Evolutionary conservation across 2,888 invertebrate genomes (phyloP).

Genomic region (Hermaeophaga mercurialis): DNA sequence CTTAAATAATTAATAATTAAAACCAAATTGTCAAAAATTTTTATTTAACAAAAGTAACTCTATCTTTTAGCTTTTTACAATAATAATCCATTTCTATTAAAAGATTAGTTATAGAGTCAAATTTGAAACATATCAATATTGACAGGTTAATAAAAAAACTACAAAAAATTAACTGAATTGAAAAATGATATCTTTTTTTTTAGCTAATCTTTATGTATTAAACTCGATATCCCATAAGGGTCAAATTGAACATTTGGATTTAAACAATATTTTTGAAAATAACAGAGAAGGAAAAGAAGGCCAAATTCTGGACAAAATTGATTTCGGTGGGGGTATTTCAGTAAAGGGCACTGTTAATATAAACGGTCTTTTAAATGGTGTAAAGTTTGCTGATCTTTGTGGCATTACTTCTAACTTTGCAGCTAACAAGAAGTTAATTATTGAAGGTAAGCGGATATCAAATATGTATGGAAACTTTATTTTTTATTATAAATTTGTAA

Average conservation of each 20-base stretch:
- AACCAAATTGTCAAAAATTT: too few relatives aligned
- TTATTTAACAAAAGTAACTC: too few relatives aligned
- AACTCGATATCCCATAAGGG: constrained; percentile 46
- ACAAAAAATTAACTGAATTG: too few relatives aligned
- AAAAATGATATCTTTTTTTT: constrained; percentile 35
- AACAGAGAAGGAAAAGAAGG: constrained; percentile 27
- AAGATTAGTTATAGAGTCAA: too few relatives aligned
- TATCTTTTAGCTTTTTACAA: too few relatives aligned
- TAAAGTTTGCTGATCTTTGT: constrained; percentile 51
- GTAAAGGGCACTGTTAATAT: constrained; percentile 49
- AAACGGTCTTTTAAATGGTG: constrained; percentile 34
- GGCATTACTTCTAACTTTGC: constrained; percentile 45
- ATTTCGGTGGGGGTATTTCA: constrained; percentile 49
- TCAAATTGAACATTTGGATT: constrained; percentile 53
- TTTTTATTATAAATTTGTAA: neutral
- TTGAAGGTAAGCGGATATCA: constrained; percentile 47
- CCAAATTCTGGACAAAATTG: constrained; percentile 45
- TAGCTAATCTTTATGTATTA: constrained; percentile 42
- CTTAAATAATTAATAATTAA: too few relatives aligned
- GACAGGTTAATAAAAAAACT: too few relatives aligned
- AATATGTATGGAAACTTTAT: too few relatives aligned
- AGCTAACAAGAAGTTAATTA: constrained; percentile 45
- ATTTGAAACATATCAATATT: too few relatives aligned
- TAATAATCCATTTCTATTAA: too few relatives aligned
- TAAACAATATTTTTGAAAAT: constrained; percentile 56